phyloP scores from a whole-genome alignment of 2,888 invertebrate species.

The Agrotis exclamationis region DNA sequence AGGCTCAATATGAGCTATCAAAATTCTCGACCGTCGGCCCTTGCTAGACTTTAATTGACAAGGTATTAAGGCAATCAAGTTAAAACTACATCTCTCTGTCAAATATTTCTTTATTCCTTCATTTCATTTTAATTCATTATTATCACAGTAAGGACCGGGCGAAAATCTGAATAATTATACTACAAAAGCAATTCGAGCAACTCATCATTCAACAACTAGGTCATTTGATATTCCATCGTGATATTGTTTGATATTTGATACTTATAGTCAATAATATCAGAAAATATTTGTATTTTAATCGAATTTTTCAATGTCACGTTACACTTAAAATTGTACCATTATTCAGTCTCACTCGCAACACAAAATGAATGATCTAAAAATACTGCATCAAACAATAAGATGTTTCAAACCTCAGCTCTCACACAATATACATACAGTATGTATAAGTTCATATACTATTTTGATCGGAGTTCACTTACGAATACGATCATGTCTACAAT shows the following conservation, averaged over 20 bases:
- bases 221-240: slow-evolving; percentile 76
- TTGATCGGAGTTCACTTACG: slow-evolving; percentile 87
- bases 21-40: slow-evolving; percentile 86
- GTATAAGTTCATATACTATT: slow-evolving; percentile 78
- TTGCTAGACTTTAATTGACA: slow-evolving; percentile 82
- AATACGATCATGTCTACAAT: slow-evolving; percentile 88
- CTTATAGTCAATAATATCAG: slow-evolving; percentile 81
- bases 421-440: slow-evolving; percentile 77
- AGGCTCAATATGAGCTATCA: slow-evolving; percentile 90
- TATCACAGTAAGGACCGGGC: slow-evolving; percentile 90
- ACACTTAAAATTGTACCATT: slow-evolving; percentile 87
- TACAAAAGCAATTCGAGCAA: slow-evolving; percentile 88
- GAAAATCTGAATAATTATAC: slow-evolving; percentile 89
- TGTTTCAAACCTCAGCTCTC: slow-evolving; percentile 74
- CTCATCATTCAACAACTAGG: slow-evolving; percentile 85
- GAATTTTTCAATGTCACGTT: slow-evolving; percentile 79
- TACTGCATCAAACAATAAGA: slow-evolving; percentile 87
- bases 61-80: slow-evolving; percentile 79
- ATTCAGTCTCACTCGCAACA: slow-evolving; percentile 89
- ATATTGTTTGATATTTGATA: slow-evolving; percentile 73
- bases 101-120: slow-evolving; percentile 77
- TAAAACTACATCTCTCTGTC: slow-evolving; percentile 77
- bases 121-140: slow-evolving; percentile 75
- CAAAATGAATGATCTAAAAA: slow-evolving; percentile 87
- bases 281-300: slow-evolving; percentile 77